Evolutionary conservation across 1,140 invertebrate species (phyloP).

Genomic region (Panagrolaimus sp.): DNA sequence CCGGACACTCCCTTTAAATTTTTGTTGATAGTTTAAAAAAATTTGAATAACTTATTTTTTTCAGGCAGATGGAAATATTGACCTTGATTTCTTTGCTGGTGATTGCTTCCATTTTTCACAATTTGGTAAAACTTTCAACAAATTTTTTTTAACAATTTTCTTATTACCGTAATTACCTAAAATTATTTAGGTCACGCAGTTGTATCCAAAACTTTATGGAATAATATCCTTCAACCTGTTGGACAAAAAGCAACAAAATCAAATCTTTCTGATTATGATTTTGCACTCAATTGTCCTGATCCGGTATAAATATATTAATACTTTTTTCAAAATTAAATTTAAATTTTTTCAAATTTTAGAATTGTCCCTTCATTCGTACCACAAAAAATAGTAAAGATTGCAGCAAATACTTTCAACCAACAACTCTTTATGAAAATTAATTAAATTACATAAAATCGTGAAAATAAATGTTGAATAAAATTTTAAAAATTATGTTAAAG

Average conservation of each 20-base stretch:
- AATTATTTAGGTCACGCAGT: slow-evolving; percentile 66
- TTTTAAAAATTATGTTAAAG: too few species aligned
- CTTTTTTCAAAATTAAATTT: too few species aligned
- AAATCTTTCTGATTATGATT: slow-evolving; percentile 30
- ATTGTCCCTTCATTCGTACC: slow-evolving; percentile 13
- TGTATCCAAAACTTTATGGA: slow-evolving; percentile 71
- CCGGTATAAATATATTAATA: neutral
- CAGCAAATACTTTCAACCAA: neutral
- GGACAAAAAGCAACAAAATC: slow-evolving; percentile 66
- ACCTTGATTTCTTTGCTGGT: slow-evolving; percentile 66
- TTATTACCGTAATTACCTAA: too few species aligned
- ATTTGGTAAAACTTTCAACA: too few species aligned
- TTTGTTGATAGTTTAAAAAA: too few species aligned
- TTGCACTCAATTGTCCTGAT: slow-evolving; percentile 34
- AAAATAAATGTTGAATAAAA: too few species aligned
- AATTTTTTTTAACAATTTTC: too few species aligned
- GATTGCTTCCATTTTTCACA: slow-evolving; percentile 73
- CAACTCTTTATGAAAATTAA: too few species aligned
- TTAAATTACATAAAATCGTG: too few species aligned
- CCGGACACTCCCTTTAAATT: too few species aligned
- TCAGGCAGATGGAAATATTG: slow-evolving; percentile 60
- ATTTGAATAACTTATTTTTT: slow-evolving; percentile 15
- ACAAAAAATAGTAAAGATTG: slow-evolving; percentile 11
- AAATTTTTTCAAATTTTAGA: too few species aligned
- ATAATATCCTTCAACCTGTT: slow-evolving; percentile 71